Evolutionary conservation across 2,888 invertebrate species (phyloP), one percentile per base, ranked within the genome.

Genomic region (Melangyna quadrimaculata): DNA sequence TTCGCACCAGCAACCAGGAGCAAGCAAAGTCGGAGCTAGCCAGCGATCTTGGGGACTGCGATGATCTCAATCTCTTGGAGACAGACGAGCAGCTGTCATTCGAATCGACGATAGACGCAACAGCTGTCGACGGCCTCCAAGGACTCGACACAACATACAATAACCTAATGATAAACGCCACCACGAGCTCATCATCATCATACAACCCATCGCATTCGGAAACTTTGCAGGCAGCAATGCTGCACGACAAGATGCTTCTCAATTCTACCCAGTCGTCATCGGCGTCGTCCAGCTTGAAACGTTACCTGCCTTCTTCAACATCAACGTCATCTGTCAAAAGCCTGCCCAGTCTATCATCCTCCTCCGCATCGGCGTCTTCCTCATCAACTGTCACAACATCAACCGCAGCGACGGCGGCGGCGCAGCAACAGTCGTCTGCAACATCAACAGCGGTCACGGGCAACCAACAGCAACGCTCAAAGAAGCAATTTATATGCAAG

Each of bases 401-500:
- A 53, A 55, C 43, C 19, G 0, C 43, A 17, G 17, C 63, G 27
- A 27, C 65, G 17, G 45, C 45, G 65, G 7, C 63, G 27, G 32
- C 65, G 14, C 73, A 73, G 29, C 83, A 84, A 37, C 75, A 83
- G 27, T 10, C 65, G n/a, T 51, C 78, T 14, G 48, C 77, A 14
- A 37, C 78, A 12, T 88, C 89, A 0, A 87, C 89, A 2, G 87
- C 89, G 14, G 88, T 87, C 32, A 86, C 89, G 61, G 87, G 88
- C 63, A 89, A 81, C 61, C 89, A 90, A 6, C 92, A 92, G 8
- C 92, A 92, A 67, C 94, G 98, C 83, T 97, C 98, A n/a, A 98
- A 98, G 93, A 99, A 99, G 92, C 98, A 99, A 92, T 99, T 98
- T 92, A 99, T 99, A 89, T 99, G 99, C 93, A 98, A 98, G 93